Base-by-base conservation (phyloP, 1,140 invertebrate species). In the Ostrea edulis region DNA sequence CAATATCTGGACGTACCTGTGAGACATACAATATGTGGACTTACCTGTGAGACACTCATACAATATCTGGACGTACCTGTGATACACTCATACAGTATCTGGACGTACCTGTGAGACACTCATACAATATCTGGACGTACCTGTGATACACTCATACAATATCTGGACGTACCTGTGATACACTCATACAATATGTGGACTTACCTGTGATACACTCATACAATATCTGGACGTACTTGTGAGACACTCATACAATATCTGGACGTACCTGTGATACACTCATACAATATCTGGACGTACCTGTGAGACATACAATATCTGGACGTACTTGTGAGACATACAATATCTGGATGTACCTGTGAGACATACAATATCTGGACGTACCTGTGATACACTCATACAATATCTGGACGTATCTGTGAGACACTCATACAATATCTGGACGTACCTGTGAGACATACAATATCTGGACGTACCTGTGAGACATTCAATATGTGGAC, bases 381-480 rank as follows among this genome's bases (percentile, higher is more conserved):
- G n/a, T n/a, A n/a, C n/a, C n/a, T n/a, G n/a, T n/a, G n/a, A n/a
- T n/a, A 62, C 83, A 84, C 12, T 84, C 83, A 29, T 84, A 84
- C 8, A 58, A 20, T 14, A 84, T 58, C 54, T 84, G 83, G n/a
- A 62, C 83, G n/a, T n/a, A n/a, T n/a, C n/a, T n/a, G n/a, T n/a
- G n/a, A n/a, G 52, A 62, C 83, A 84, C 12, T 84, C 83, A 29
- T 84, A 84, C 8, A 58, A 20, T 14, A 84, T 58, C 54, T 84
- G 83, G n/a, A 62, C 83, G n/a, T n/a, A 62, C 83, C 12, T 84
- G n/a, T n/a, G n/a, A n/a, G n/a, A n/a, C 83, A 29, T 84, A 84
- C 8, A 58, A 20, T 14, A 84, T 58, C 54, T 84, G 83, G n/a
- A 62, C 83, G n/a, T n/a, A n/a, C n/a, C n/a, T n/a, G n/a, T n/a